phyloP scores from a whole-genome alignment of 2,113 vertebrate genomes.

The Narcine bancroftii region DNA sequence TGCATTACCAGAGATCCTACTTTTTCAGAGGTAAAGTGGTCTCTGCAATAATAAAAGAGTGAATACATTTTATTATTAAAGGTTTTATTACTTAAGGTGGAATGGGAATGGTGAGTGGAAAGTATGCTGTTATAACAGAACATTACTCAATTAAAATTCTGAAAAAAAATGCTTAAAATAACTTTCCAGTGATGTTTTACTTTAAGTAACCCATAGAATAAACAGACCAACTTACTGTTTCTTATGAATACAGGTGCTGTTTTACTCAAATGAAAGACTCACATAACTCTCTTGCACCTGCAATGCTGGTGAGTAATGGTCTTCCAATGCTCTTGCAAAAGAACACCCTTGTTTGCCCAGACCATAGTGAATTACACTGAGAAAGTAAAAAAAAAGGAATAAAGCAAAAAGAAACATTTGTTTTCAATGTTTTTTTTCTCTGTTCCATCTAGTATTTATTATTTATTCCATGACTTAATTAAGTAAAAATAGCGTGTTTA shows the following conservation, averaged over 20 bases:
- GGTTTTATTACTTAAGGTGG: not conserved
- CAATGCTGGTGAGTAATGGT: slow-evolving; percentile 16
- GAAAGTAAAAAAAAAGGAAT: not conserved
- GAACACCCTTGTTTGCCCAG: slow-evolving; percentile 18
- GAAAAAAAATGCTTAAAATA: not conserved
- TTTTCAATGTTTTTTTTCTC: slow-evolving; percentile 20
- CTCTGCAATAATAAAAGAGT: not conserved
- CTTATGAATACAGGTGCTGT: slow-evolving; percentile 31
- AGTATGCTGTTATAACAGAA: not conserved
- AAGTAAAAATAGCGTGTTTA: not conserved
- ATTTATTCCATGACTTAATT: not conserved
- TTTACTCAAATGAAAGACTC: not conserved
- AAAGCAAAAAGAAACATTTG: not conserved
- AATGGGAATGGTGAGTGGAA: not conserved
- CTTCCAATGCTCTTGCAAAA: not conserved
- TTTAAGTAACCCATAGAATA: not conserved
- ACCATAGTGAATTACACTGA: not conserved
- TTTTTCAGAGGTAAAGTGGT: not conserved
- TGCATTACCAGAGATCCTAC: not conserved
- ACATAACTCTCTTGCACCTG: slow-evolving; percentile 31
- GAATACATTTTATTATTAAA: not conserved
- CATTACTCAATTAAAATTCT: slow-evolving; percentile 1
- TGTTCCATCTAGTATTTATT: not conserved
- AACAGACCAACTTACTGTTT: slow-evolving; percentile 24
- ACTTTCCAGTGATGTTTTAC: slow-evolving; percentile 23